phyloP scores from a whole-genome alignment of 2,113 vertebrate genomes.

The Oreochromis aureus region DNA sequence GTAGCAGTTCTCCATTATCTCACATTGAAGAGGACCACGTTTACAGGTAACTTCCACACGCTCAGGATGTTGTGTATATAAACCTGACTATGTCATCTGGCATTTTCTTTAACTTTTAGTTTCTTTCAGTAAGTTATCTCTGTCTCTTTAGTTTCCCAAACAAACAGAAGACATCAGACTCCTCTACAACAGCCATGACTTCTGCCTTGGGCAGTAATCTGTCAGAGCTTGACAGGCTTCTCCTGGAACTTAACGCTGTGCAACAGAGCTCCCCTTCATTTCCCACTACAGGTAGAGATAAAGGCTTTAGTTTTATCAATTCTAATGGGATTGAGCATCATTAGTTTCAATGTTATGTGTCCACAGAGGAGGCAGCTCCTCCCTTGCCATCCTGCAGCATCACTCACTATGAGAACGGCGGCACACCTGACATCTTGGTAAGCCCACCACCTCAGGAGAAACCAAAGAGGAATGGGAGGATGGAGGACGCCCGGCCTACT shows the following conservation, averaged over 20 bases:
- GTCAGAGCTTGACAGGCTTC: slow-evolving; percentile 91
- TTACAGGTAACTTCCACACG: slow-evolving; percentile 79
- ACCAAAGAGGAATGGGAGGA: slow-evolving; percentile 81
- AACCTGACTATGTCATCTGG: accelerated
- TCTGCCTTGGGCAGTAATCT: slow-evolving; percentile 91
- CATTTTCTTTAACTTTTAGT: background rate
- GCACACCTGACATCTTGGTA: slow-evolving; percentile 68
- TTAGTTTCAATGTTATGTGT: background rate
- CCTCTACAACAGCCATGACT: slow-evolving; percentile 84
- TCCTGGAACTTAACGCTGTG: slow-evolving; percentile 92
- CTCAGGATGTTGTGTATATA: accelerated
- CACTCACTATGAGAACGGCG: slow-evolving; percentile 83
- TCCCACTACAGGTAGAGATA: slow-evolving; percentile 78
- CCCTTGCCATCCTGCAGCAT: slow-evolving; percentile 73
- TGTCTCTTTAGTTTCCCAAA: slow-evolving; percentile 85
- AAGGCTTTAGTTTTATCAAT: background rate
- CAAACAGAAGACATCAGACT: slow-evolving; percentile 90
- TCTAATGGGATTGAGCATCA: background rate
- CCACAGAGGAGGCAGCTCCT: slow-evolving; percentile 71
- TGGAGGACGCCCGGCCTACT: slow-evolving; percentile 84
- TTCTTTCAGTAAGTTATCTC: background rate
- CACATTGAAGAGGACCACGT: slow-evolving; percentile 92
- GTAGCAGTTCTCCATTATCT: slow-evolving; percentile 72
- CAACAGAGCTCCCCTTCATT: slow-evolving; percentile 83
- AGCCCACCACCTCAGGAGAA: slow-evolving; percentile 80